Evolutionary conservation across 2,888 invertebrate species (phyloP).

Genomic region (Crocallis elinguaria): DNA sequence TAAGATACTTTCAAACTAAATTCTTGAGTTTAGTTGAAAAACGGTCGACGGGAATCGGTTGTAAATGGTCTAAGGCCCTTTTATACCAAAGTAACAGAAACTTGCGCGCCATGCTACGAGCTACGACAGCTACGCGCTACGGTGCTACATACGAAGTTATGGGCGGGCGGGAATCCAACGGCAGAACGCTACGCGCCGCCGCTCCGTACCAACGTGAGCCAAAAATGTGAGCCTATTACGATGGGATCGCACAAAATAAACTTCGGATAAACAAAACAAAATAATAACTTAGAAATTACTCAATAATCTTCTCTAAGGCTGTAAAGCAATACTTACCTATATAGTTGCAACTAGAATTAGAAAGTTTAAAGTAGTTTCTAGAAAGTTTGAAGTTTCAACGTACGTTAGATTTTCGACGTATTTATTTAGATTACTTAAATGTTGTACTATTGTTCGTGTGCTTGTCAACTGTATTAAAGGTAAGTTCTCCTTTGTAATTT

Average conservation of each 20-base stretch:
- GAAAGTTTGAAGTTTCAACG: slow-evolving; percentile 41
- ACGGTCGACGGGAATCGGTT: no score
- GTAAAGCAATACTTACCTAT: slow-evolving; percentile 44
- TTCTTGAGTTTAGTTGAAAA: no score
- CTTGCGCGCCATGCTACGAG: background rate
- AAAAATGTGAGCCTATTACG: slow-evolving; percentile 48
- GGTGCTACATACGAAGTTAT: slow-evolving; percentile 46
- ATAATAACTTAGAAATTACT: slow-evolving; percentile 22
- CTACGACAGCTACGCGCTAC: slow-evolving; percentile 18
- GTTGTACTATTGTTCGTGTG: slow-evolving; percentile 45
- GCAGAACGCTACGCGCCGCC: slow-evolving; percentile 68
- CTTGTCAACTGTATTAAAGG: slow-evolving; percentile 52
- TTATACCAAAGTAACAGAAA: background rate
- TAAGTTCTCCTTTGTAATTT: slow-evolving; percentile 41
- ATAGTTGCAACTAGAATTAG: slow-evolving; percentile 37
- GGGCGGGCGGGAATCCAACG: slow-evolving; percentile 54
- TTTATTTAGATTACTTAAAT: slow-evolving; percentile 27
- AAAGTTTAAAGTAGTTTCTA: slow-evolving; percentile 52
- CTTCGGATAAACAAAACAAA: slow-evolving; percentile 39
- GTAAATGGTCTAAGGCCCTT: background rate
- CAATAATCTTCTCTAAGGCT: slow-evolving; percentile 38
- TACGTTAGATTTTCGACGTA: slow-evolving; percentile 42
- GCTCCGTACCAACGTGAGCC: slow-evolving; percentile 35
- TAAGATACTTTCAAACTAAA: no score
- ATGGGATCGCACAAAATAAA: slow-evolving; percentile 45